These are phyloP conservation scores for Pterocles orientalis DNA, from an alignment of 2,113 vertebrate species.

Conservation along the genomic window DNA sequence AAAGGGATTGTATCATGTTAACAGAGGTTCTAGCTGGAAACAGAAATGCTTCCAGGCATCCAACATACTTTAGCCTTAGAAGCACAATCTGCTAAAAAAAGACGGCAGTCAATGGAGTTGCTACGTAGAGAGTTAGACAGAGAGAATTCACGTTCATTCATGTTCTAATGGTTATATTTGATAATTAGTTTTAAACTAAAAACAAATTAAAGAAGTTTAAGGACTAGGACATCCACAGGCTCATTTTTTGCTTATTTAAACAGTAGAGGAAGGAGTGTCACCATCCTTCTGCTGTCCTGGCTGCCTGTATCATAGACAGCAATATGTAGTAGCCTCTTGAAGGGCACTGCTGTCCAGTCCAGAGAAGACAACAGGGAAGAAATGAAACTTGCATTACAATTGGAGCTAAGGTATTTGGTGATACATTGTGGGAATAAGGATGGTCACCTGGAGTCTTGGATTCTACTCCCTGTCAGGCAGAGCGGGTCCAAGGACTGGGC, in stretches of 20 bases:
- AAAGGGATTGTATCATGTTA: conserved; percentile 6
- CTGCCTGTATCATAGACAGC: not conserved
- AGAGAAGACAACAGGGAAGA: not conserved
- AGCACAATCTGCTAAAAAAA: not conserved
- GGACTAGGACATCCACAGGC: not conserved
- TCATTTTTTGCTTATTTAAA: not conserved
- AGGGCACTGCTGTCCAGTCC: not conserved
- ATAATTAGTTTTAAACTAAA: not conserved
- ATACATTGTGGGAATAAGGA: not conserved
- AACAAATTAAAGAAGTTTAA: not conserved
- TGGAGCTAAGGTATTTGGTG: not conserved
- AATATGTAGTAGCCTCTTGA: not conserved
- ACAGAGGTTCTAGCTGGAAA: not conserved
- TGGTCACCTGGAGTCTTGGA: not conserved
- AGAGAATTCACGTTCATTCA: not conserved
- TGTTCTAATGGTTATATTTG: not conserved
- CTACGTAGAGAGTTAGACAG: not conserved
- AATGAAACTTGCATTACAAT: not conserved
- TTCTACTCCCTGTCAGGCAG: not conserved
- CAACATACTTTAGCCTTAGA: not conserved
- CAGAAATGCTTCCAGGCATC: not conserved
- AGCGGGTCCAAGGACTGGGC: not conserved
- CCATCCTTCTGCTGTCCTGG: not conserved
- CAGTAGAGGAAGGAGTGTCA: not conserved
- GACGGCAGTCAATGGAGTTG: not conserved